These are phyloP conservation scores for Microplitis deprimator DNA, from an alignment of 2,888 invertebrate species.

Conservation along the genomic window DNA sequence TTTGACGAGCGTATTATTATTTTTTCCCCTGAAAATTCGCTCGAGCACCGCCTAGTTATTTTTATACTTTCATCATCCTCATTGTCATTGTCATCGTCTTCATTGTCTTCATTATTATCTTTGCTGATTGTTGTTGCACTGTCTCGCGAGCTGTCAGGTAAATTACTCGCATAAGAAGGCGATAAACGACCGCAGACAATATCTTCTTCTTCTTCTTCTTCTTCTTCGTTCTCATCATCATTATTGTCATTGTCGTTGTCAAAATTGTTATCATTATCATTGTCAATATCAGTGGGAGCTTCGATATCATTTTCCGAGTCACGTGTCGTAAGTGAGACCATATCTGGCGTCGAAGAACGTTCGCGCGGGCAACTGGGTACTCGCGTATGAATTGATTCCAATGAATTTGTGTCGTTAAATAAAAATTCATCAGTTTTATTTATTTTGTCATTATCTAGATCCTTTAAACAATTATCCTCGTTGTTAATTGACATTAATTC, in stretches of 20 bases:
- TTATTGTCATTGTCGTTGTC: constrained; percentile 52
- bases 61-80: constrained; percentile 23
- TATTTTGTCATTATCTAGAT: background rate
- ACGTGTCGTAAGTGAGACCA: constrained; percentile 48
- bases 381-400: constrained; percentile 38
- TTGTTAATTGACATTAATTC: constrained; percentile 29
- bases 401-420: constrained; percentile 35
- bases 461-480: background rate
- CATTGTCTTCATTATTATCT: constrained; percentile 21
- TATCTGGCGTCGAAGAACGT: constrained; percentile 54
- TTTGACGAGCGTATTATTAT: constrained; percentile 60
- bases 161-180: constrained; percentile 61
- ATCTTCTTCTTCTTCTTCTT: constrained; percentile 50
- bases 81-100: background rate
- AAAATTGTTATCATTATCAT: constrained; percentile 40
- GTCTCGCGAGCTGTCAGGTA: constrained; percentile 60
- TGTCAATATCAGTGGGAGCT: constrained; percentile 38
- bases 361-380: constrained; percentile 48
- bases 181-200: constrained; percentile 59
- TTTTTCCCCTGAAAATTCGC: constrained; percentile 61
- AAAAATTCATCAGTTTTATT: constrained; percentile 26
- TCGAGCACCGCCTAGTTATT: constrained; percentile 44
- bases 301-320: constrained; percentile 50
- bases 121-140: constrained; percentile 48
- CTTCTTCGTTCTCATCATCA: constrained; percentile 51